Percentiles rank a stretch among this genome's conserved stretches.
Conservation (phyloP, 2,888 invertebrate genomes). For the Andrena haemorrhoa region DNA sequence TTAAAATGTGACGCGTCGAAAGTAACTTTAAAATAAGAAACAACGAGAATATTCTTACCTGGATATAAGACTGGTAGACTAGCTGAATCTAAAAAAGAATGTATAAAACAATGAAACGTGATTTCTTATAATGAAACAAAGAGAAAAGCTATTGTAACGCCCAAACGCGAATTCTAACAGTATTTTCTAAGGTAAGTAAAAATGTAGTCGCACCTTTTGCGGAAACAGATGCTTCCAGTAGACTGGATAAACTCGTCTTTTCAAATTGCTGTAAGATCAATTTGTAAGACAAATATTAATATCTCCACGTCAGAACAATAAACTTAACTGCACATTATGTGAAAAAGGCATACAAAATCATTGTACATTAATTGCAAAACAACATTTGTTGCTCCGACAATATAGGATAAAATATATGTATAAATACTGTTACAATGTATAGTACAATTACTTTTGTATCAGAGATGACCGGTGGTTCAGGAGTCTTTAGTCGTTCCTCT, state of each 20-base stretch:
- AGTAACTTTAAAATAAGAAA: background rate
- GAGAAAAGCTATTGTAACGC: constrained; percentile 23
- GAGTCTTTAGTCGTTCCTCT: constrained; percentile 81
- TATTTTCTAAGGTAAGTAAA: constrained; percentile 26
- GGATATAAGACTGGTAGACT: constrained; percentile 79
- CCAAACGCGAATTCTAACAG: constrained; percentile 13
- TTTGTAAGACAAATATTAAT: constrained; percentile 57
- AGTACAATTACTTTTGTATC: constrained; percentile 81
- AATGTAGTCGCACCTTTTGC: constrained; percentile 81
- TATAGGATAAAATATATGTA: constrained; percentile 32
- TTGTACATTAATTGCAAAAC: constrained; percentile 15
- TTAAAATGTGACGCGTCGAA: background rate
- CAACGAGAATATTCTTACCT: constrained; percentile 78
- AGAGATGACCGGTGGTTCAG: constrained; percentile 84
- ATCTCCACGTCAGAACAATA: constrained; percentile 19
- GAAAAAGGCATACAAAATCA: constrained; percentile 31
- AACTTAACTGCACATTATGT: constrained; percentile 21
- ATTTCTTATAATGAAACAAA: constrained; percentile 32
- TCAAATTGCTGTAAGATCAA: constrained; percentile 81
- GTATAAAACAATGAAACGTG: constrained; percentile 48
- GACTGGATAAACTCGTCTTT: constrained; percentile 84
- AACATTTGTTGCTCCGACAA: constrained; percentile 27
- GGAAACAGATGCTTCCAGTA: constrained; percentile 84
- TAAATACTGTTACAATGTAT: constrained; percentile 27
- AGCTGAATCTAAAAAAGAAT: constrained; percentile 77